Base-by-base conservation (phyloP, 2,113 vertebrate species). In the Setophaga coronata region DNA sequence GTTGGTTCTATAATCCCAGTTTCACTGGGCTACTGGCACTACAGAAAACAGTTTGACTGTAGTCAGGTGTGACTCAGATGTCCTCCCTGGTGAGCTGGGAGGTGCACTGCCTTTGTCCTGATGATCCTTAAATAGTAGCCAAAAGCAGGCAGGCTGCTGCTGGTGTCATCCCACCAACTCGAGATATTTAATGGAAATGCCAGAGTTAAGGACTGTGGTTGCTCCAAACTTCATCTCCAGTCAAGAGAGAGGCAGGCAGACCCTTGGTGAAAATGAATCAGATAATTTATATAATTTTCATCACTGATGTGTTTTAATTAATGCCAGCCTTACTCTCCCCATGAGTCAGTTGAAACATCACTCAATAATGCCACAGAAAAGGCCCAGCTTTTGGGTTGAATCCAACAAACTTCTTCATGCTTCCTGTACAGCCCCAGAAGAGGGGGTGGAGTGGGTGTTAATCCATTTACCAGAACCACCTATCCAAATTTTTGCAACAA, bases 191-290 rank as follows among this genome's bases (percentile, higher is more conserved):
- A 60, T 42, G 5, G 14, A 87, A 28, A 38, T 42, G 48, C 5
- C 19, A 0, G 0, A 89, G 24, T 38, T 81, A 28, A n/a, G 60
- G 69, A 80, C 14, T 0, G 0, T 26, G 33, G 17, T 29, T 85
- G 61, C 38, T 79, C 51, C 65, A 79, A 58, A 58, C 25, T 45
- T 92, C 58, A 53, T 70, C 21, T 89, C 47, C 36, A 66, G 38
- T 78, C 47, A 40, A 61, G 25, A 65, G 36, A 66, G 18, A 65
- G 7, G 76, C 23, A 78, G n/a, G 15, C 51, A 81, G 51, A 79
- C 24, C 17, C 18, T 53, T 57, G 31, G 9, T 66, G 42, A 81
- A 91, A 70, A 77, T 50, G 3, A 86, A 66, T 70, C 61, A 78
- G 24, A 25, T 61, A 18, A 40, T 71, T 83, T 69, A 40, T 89